Evolutionary conservation across 1,140 invertebrate species (phyloP), one percentile per base, ranked within the genome.

Genomic region (Eueides isabella): DNA sequence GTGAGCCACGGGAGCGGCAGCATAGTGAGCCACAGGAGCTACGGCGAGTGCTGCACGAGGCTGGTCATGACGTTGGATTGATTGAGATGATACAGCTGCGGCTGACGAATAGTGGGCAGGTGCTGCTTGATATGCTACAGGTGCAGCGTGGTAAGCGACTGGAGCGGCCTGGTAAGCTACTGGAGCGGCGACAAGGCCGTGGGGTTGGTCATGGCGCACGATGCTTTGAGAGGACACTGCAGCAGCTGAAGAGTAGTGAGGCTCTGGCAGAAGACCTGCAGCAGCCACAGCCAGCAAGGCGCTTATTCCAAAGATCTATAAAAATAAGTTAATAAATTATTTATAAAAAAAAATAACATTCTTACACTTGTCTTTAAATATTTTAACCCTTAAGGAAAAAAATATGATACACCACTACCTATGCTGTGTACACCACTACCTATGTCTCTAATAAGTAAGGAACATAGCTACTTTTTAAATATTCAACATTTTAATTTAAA

Each of bases 211-310:
- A 61, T 86, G 82, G 33, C 83, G 83, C 5, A 86, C 83, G 74
- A 90, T 89, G 80, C 80, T 89, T 73, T 88, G 86, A 23, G 87
- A 90, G 4, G 87, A 90, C 19, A 90, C 87, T 2, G 88, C 85
- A 5, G 67, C 85, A 2, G 84, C 85, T 16, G 83, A 66, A 2
- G 86, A 85, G 76, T 87, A 88, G 64, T 88, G 86, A n/a, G 76
- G 79, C 14, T 81, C 75, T 3, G 76, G 66, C 64, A 89, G 61
- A 33, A 88, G 80, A 2, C 80, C 81, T 23, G 79, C 79, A 9
- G 74, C 64, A 9, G 79, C 72, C 11, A 78, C 77, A 11, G 78
- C 81, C 74, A 81, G 19, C 2, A 78, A 55, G 19, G 80, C 80
- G 67, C 74, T 78, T 4, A 81, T 65, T 12, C 65, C 71, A 16